Percentiles rank a stretch among this genome's conserved stretches.
phyloP scores from a whole-genome alignment of 2,797 vertebrate genomes.

The Clarias laeviceps region DNA sequence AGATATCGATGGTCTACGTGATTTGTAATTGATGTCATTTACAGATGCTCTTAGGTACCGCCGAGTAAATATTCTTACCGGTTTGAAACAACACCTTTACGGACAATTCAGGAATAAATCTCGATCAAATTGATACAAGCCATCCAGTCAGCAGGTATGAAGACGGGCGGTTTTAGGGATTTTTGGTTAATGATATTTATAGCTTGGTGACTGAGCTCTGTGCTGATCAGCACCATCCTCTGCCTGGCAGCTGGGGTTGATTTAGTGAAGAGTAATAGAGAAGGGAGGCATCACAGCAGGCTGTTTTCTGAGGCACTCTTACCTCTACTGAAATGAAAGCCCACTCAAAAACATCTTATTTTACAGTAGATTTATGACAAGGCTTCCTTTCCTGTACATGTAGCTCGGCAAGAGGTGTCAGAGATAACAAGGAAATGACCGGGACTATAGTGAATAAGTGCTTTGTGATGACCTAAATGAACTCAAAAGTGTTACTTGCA shows the following conservation, averaged over 20 bases:
- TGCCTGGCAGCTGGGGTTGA: slow-evolving; percentile 21
- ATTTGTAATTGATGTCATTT: not conserved
- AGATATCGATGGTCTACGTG: not conserved
- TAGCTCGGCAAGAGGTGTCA: not conserved
- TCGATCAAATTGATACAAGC: not conserved
- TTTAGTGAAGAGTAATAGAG: slow-evolving; percentile 22
- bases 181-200: slow-evolving; percentile 10
- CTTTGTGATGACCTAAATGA: not conserved
- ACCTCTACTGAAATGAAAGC: not conserved
- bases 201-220: not conserved
- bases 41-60: not conserved
- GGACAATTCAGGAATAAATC: not conserved
- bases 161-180: not conserved
- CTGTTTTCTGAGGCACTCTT: slow-evolving; percentile 17
- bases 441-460: not conserved
- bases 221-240: not conserved
- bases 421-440: slow-evolving; percentile 5
- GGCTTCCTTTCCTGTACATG: not conserved
- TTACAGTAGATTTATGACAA: slow-evolving; percentile 19
- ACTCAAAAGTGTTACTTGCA: not conserved
- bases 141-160: not conserved
- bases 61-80: not conserved
- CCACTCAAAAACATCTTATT: slow-evolving; percentile 22
- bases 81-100: slow-evolving; percentile 11
- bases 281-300: not conserved